phyloP scores from a whole-genome alignment of 2,797 vertebrate genomes.

The Xenopus petersii region DNA sequence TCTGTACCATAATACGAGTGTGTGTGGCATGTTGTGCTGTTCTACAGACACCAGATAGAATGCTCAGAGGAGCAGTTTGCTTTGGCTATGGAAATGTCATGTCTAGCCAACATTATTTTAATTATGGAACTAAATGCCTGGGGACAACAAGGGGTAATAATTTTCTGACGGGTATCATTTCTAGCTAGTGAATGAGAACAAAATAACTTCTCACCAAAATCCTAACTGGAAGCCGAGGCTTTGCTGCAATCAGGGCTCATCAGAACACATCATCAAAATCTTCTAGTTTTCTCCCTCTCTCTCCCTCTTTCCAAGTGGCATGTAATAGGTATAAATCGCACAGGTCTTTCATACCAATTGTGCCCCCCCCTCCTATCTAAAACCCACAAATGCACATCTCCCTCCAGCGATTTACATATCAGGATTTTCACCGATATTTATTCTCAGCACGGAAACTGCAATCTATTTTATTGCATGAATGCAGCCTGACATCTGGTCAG shows the following conservation, averaged over 20 bases:
- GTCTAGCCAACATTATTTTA: constrained; percentile 35
- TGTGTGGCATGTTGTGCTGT: constrained; percentile 14
- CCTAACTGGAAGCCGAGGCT: constrained; percentile 34
- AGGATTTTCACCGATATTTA: constrained; percentile 55
- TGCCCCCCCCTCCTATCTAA: constrained; percentile 6
- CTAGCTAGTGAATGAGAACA: constrained; percentile 24
- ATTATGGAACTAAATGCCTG: not conserved
- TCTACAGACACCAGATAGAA: constrained; percentile 35
- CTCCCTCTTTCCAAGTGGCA: constrained; percentile 36
- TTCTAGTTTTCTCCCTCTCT: constrained; percentile 9
- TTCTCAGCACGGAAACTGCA: constrained; percentile 63
- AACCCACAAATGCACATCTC: constrained; percentile 45
- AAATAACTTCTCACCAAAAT: constrained; percentile 22
- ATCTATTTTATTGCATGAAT: constrained; percentile 61
- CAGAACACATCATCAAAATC: constrained; percentile 20
- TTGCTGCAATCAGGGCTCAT: constrained; percentile 22
- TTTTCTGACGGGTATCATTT: constrained; percentile 52
- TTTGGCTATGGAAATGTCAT: constrained; percentile 22
- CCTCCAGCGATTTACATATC: constrained; percentile 52
- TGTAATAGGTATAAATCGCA: constrained; percentile 30
- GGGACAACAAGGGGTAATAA: constrained; percentile 38
- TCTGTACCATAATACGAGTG: constrained; percentile 21
- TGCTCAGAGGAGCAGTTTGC: not conserved
- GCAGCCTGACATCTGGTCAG: constrained; percentile 55
- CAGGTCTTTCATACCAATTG: constrained; percentile 33